Base-by-base conservation (phyloP, 2,888 invertebrate species). In the Drosophila birchii region DNA sequence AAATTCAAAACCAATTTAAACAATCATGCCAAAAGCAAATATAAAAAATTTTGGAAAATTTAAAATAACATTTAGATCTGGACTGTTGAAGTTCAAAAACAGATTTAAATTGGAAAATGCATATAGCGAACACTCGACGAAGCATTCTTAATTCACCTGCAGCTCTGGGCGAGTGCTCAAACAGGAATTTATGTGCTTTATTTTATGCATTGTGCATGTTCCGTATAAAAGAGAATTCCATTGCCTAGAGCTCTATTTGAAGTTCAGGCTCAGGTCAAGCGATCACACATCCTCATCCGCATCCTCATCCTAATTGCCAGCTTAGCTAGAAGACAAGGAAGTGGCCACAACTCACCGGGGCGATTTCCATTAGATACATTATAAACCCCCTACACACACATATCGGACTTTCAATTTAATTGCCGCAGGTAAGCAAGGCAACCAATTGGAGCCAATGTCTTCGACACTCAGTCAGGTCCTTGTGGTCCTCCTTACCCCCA, bases 311-410 rank as follows among this genome's bases (percentile, higher is more conserved):
- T 49, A 67, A 68, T 68, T 67, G 67, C 49, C 68, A 43, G 68
- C 68, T 68, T 68, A 68, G 56, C 29, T 49, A 41, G 20, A 36
- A 16, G 51, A 43, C 62, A 32, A 9, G 47, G 47, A 36, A 29
- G 36, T 49, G 67, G 57, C 68, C 47, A 68, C 68, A 68, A 68
- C 57, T 68, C 67, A 68, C 57, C 18, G 47, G 57, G 26, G 29
- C 67, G 56, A 66, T 66, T 66, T 66, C 67, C 67, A 66, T 68
- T 66, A 67, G 54, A 67, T 64, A 67, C 56, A 66, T 66, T 55
- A 66, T 61, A 49, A 51, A 18, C 43, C 55, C n/a, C n/a, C n/a
- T n/a, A 39, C 32, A n/a, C 29, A 9, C 60, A 32, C 36, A 32
- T 16, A 16, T 8, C 26, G 18, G 45, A 11, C 67, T 55, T 66